Percentiles rank a stretch among this genome's conserved stretches.
Conservation (phyloP, 92 coral and sea anemone species). For the Phenganax subtilis region DNA sequence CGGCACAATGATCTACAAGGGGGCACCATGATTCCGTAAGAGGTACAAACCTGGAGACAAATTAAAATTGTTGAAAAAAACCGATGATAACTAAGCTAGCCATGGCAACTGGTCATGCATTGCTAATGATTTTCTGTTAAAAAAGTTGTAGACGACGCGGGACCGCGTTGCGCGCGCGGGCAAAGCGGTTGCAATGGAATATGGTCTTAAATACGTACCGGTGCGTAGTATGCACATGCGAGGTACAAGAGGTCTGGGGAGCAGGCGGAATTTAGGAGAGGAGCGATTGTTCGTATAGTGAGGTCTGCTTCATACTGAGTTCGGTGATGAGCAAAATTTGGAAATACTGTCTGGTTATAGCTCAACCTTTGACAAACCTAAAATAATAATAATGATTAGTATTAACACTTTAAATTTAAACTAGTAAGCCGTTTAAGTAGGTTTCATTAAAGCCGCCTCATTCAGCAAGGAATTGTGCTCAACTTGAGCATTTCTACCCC, state of each 20-base stretch:
- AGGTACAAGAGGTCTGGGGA: conserved; percentile 18
- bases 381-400: not conserved
- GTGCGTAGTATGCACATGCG: conserved; percentile 24
- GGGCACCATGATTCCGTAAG: not conserved
- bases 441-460: too few species aligned
- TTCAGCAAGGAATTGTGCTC: too few species aligned
- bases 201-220: not conserved
- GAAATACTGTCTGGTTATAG: conserved; percentile 25
- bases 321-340: conserved; percentile 25
- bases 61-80: not conserved
- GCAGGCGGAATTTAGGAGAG: conserved; percentile 13
- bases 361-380: conserved; percentile 12
- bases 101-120: too few species aligned
- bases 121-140: too few species aligned
- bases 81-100: too few species aligned
- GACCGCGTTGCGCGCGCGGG: too few species aligned
- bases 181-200: not conserved
- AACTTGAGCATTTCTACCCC: too few species aligned
- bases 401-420: too few species aligned
- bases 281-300: not conserved
- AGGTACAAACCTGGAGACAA: conserved; percentile 2
- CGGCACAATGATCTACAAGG: conserved; percentile 25
- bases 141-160: too few species aligned
- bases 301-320: conserved; percentile 12
- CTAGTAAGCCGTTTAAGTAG: too few species aligned